Conservation (phyloP, 2,888 invertebrate species). For the Drosophila pseudotalamancana region DNA sequence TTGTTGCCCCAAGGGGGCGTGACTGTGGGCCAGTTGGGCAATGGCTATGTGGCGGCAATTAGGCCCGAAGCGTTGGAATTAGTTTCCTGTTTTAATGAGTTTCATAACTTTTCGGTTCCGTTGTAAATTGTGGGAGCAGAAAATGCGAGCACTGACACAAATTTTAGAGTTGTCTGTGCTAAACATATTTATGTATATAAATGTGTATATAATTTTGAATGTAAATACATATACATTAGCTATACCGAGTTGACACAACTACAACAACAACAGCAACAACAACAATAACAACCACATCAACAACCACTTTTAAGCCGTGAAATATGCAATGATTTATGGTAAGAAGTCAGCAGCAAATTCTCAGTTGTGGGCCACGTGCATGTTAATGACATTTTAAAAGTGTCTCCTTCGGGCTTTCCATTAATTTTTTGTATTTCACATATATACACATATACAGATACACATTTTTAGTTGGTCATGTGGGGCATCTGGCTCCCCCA, state of each 20-base stretch:
- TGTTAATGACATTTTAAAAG: slow-evolving; percentile 77
- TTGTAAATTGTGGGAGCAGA: slow-evolving; percentile 70
- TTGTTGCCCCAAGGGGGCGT: slow-evolving; percentile 42
- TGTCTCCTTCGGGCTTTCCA: slow-evolving; percentile 56
- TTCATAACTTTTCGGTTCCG: slow-evolving; percentile 79
- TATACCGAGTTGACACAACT: slow-evolving; percentile 69
- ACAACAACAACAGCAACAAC: slow-evolving; percentile 61
- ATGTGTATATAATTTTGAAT: slow-evolving; percentile 5
- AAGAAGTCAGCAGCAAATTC: slow-evolving; percentile 58
- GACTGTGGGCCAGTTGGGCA: neutral
- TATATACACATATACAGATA: neutral
- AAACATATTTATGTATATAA: slow-evolving; percentile 4
- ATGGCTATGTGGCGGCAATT: slow-evolving; percentile 70
- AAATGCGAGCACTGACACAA: slow-evolving; percentile 23
- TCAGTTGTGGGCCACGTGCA: slow-evolving; percentile 69
- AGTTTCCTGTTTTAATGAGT: slow-evolving; percentile 78
- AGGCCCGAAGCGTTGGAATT: slow-evolving; percentile 78
- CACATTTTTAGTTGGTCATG: slow-evolving; percentile 1
- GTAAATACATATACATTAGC: slow-evolving; percentile 30
- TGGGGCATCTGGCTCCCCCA: slow-evolving; percentile 1
- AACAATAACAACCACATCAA: slow-evolving; percentile 9
- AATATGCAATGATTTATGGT: slow-evolving; percentile 62
- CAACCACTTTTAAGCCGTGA: slow-evolving; percentile 41
- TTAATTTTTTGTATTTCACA: neutral
- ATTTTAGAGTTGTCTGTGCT: slow-evolving; percentile 22